Evolutionary conservation across 2,888 invertebrate genomes (phyloP), one percentile per base, ranked within the genome.

Genomic region (Sinelater perroti): DNA sequence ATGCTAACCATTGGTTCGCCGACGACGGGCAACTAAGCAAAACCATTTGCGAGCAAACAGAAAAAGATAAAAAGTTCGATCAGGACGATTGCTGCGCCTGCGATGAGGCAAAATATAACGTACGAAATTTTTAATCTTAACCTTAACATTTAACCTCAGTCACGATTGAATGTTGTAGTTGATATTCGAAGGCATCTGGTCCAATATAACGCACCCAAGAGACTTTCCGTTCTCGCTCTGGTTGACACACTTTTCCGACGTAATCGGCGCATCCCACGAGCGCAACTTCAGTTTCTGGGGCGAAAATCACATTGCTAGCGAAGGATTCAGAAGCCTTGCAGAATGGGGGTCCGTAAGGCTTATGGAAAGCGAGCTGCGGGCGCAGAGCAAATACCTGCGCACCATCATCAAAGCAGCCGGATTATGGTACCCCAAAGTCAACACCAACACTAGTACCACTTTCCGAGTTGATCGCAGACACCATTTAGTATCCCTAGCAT

Each of bases 191-290:
- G 98, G 98, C 0, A 84, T 95, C 50, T 99, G 98, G 98, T 96
- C 97, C 0, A 86, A 91, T 66, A 87, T 90, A 72, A 96, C 97
- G 0, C 98, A 99, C 77, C 97, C 98, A 0, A 97, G 92, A 79
- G 91, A 97, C 78, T 99, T 93, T 79, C 98, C 98, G 0, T 86
- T 85, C 72, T 91, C 93, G 30, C 81, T 91, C 61, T 95, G 94
- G 90, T 79, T 95, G 60, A 93, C 96, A 0, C 96, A 97, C 79
- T 99, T 98, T 82, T 97, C 97, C 0, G 97, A 98, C 77, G 87
- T 99, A 8, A 92, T 99, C 70, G 97, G 96, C 1, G 96, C 95
- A 17, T 91, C 96, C 0, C 98, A 99, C 73, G 90, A 90, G 18
- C 84, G 86, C 33, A 93, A 94, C 75, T 92, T 90, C 70, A 86